These are phyloP conservation scores for Oncorhynchus masou DNA, from an alignment of 2,113 vertebrate species.

Conservation along the genomic window DNA sequence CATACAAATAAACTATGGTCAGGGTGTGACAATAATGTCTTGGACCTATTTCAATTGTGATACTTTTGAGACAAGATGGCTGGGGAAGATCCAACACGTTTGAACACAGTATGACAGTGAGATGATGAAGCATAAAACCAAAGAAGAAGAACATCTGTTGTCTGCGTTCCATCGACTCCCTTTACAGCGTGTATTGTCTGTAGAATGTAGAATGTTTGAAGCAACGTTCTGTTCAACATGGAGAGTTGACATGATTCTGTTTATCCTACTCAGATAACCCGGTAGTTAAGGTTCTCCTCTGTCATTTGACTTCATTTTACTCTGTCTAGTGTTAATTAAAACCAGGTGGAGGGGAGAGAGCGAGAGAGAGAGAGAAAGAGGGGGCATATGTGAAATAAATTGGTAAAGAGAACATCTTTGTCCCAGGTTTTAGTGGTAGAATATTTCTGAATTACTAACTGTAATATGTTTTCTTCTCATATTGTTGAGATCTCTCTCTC, in stretches of 20 bases:
- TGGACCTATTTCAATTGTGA: too few relatives aligned
- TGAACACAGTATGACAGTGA: too few relatives aligned
- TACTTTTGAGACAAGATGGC: too few relatives aligned
- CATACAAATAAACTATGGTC: too few relatives aligned
- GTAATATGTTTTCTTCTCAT: not conserved
- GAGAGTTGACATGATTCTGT: slow-evolving; percentile 26
- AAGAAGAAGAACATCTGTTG: too few relatives aligned
- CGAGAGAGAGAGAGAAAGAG: not conserved
- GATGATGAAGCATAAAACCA: too few relatives aligned
- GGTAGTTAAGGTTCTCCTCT: slow-evolving; percentile 32
- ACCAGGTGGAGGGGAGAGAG: slow-evolving; percentile 17
- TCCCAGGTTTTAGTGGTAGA: not conserved
- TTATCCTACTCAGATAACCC: slow-evolving; percentile 33
- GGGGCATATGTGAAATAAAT: not conserved
- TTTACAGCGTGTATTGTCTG: too few relatives aligned
- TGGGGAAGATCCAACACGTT: too few relatives aligned
- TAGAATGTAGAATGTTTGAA: too few relatives aligned
- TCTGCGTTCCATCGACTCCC: too few relatives aligned
- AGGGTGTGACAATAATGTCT: too few relatives aligned
- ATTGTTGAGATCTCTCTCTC: not conserved
- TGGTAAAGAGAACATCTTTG: too few relatives aligned
- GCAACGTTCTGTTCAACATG: not conserved
- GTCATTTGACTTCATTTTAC: slow-evolving; percentile 52
- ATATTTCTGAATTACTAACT: not conserved
- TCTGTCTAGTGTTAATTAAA: slow-evolving; percentile 34